A percentile compares a stretch with the other conserved stretches of the same genome.
Evolutionary conservation across 1,140 invertebrate species (phyloP).

Genomic region (Macrotrachela quadricornifera): DNA sequence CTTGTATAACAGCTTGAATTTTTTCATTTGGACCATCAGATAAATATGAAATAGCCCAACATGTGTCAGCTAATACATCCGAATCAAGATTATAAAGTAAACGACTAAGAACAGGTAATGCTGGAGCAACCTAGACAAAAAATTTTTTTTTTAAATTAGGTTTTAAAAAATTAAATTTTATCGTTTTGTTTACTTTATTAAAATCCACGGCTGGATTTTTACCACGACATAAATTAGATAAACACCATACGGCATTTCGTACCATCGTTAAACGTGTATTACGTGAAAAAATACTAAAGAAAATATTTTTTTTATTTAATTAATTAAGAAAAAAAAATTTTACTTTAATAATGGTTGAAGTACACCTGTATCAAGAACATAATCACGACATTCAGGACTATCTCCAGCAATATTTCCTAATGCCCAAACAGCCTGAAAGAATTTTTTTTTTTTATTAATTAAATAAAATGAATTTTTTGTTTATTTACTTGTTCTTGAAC

Average conservation of each 20-base stretch:
- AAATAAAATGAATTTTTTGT: slow-evolving; percentile 11
- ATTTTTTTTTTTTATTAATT: slow-evolving; percentile 27
- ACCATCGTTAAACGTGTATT: slow-evolving; percentile 64
- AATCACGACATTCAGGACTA: slow-evolving; percentile 69
- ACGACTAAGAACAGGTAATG: slow-evolving; percentile 61
- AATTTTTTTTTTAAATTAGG: background rate
- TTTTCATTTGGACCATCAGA: slow-evolving; percentile 92
- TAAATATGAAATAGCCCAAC: slow-evolving; percentile 80
- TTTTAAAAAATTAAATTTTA: background rate
- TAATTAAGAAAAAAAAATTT: too few species aligned
- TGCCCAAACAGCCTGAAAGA: slow-evolving; percentile 67
- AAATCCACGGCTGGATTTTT: slow-evolving; percentile 91
- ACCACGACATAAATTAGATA: slow-evolving; percentile 83
- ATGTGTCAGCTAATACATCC: slow-evolving; percentile 77
- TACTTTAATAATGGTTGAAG: slow-evolving; percentile 67
- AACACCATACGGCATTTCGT: slow-evolving; percentile 86
- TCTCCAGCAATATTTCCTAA: slow-evolving; percentile 89
- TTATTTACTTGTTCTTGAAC: slow-evolving; percentile 48
- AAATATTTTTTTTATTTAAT: background rate
- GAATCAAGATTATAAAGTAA: slow-evolving; percentile 67
- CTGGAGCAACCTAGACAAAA: slow-evolving; percentile 36
- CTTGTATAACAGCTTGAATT: slow-evolving; percentile 88
- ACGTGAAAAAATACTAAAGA: slow-evolving; percentile 52
- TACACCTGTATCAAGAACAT: slow-evolving; percentile 61
- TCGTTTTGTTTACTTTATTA: slow-evolving; percentile 48